Percentiles rank a stretch among this genome's conserved stretches.
These are phyloP conservation scores for Poeciliopsis prolifica DNA, from an alignment of 2,113 vertebrate species.

Conservation along the genomic window DNA sequence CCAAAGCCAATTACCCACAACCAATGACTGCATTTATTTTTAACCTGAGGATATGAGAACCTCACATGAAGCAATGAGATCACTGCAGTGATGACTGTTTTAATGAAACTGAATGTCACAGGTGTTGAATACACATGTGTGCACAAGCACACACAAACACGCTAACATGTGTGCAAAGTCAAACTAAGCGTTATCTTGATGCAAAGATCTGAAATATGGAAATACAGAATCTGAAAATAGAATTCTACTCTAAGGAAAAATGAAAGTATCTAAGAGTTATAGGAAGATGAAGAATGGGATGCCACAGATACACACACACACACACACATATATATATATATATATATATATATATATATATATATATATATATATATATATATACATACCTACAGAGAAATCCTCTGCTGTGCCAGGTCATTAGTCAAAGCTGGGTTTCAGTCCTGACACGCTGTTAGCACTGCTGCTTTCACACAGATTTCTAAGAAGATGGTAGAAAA, in stretches of 20 bases:
- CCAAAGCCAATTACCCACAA: constrained; percentile 3
- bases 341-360: constrained; percentile 1
- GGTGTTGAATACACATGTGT: neutral
- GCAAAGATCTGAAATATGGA: constrained; percentile 39
- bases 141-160: neutral
- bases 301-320: neutral
- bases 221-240: constrained; percentile 56
- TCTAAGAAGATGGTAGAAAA: constrained; percentile 47
- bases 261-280: constrained; percentile 53
- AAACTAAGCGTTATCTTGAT: neutral
- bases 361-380: constrained; percentile 1
- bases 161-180: neutral
- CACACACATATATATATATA: constrained; percentile 1
- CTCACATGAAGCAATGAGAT: neutral
- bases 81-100: constrained; percentile 4
- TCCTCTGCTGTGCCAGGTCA: constrained; percentile 28
- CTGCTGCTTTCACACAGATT: constrained; percentile 30
- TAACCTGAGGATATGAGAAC: constrained; percentile 22
- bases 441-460: constrained; percentile 34
- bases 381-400: constrained; percentile 7
- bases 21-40: constrained; percentile 20
- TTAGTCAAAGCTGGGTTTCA: constrained; percentile 57
- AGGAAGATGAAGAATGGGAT: constrained; percentile 45
- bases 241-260: constrained; percentile 26
- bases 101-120: neutral